Evolutionary conservation across 2,113 vertebrate species (phyloP), one percentile per base, ranked within the genome.

Genomic region (Alectura lathami): DNA sequence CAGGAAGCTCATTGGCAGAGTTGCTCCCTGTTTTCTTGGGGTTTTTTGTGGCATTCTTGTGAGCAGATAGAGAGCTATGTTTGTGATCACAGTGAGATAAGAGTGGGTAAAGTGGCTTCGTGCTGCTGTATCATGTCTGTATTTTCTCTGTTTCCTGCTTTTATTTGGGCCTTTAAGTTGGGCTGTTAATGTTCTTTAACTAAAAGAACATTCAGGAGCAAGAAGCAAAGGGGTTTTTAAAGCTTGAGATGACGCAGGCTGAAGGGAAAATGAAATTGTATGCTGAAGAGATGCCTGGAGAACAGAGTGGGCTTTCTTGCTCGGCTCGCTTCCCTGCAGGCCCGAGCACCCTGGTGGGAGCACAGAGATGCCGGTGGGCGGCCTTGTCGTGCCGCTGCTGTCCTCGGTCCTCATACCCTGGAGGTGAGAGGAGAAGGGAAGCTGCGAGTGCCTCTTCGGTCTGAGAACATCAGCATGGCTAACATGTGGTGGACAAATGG

Each of bases 71-170:
- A 74, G 80, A 38, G 29, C 54, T 88, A 1, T 83, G 70, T 69
- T 92, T 91, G 80, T 86, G 79, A 77, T 88, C 63, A 50, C 57
- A 51, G 17, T 53, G 70, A 73, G 62, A 26, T 88, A 73, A 96
- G 82, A 69, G 66, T 0, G 1, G 76, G 69, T 82, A 51, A 68
- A 72, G 56, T 80, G 85, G 40, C 79, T 83, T 85, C 85, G 42
- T 38, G 75, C 85, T 96, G 85, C 56, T 85, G 27, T 76, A 57
- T 89, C 66, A 45, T 48, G 45, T 47, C 57, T 68, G 27, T 72
- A 22, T 78, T 80, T 83, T 88, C 73, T 42, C 47, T 40, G 48
- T 68, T 95, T 59, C 45, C 30, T 53, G 74, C 51, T 57, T 93
- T 92, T 75, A 78, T 72, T 86, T 69, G 79, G 70, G 40, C 48